phyloP scores from a whole-genome alignment of 2,888 invertebrate genomes.

The Trimorus sp. region DNA sequence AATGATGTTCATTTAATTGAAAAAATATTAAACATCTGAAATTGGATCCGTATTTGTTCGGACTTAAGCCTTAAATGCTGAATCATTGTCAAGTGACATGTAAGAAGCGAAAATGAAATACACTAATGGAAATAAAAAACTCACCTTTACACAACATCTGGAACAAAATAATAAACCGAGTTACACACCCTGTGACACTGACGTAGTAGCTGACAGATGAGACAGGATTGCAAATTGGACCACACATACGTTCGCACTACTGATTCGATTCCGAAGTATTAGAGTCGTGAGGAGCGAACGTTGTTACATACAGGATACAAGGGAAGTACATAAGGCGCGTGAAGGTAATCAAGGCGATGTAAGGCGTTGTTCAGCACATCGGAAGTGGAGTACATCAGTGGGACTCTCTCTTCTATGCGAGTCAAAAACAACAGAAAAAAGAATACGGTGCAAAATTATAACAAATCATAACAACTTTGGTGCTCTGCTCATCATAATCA shows the following conservation, averaged over 20 bases:
- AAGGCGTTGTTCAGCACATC: constrained; percentile 81
- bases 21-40: no score
- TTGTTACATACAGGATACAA: constrained; percentile 75
- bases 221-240: constrained; percentile 66
- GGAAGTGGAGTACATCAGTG: constrained; percentile 81
- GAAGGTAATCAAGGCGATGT: constrained; percentile 79
- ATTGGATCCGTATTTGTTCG: no score
- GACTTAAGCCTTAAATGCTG: no score
- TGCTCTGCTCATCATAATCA: constrained; percentile 57
- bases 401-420: constrained; percentile 80
- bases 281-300: constrained; percentile 73
- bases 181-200: constrained; percentile 70
- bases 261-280: constrained; percentile 70
- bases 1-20: no score
- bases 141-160: constrained; percentile 77
- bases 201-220: constrained; percentile 68
- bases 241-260: constrained; percentile 63
- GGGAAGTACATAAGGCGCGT: constrained; percentile 75
- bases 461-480: constrained; percentile 70
- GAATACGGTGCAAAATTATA: constrained; percentile 73
- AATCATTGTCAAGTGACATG: not conserved
- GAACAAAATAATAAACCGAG: constrained; percentile 77
- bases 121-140: constrained; percentile 65
- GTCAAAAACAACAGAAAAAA: constrained; percentile 66
- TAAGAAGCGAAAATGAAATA: constrained; percentile 32